Evolutionary conservation across 2,888 invertebrate species (phyloP), one percentile per base, ranked within the genome.

Genomic region (Drosophila mimetica): DNA sequence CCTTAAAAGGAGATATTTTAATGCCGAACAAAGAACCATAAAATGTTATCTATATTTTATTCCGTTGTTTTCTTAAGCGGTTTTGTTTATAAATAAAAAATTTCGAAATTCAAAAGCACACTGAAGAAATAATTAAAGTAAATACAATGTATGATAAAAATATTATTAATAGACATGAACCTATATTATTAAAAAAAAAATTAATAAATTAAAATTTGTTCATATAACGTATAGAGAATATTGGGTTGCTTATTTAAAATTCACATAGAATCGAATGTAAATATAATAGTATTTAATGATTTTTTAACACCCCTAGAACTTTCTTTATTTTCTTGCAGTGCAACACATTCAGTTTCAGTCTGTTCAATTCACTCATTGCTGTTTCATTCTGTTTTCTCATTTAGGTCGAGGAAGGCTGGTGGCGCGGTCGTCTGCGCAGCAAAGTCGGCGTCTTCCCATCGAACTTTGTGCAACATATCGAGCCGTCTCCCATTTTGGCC

Each of bases 381-480:
- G 60, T 76, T 55, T 44, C 72, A 53, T 52, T 54, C 52, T 47
- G 37, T 59, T 59, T 65, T 53, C 63, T 51, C 83, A 82, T 88
- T 87, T 82, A 92, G 92, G 94, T 94, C 71, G 98, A 98, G 91
- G 97, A 98, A 91, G 98, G 98, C 32, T 96, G 96, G 96, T 98
- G 97, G 97, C 95, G 95, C 93, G 98, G 98, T 71, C 93, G 94
- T 61, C 93, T 96, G 47, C 95, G 95, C 90, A 96, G 96, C 42
- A 95, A 94, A 89, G 93, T 95, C 69, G 98, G 99, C 25, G 97
- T 98, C 71, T 99, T 98, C 91, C 99, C 98, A 4, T 98, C 98
- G 7, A 99, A 99, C 93, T 99, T 98, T 92, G 98, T 98, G 36
- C 94, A 95, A 85, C 79, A 82, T 89, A 92, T 95, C 76, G 94